phyloP scores from a whole-genome alignment of 1,140 invertebrate species.

The Apolygus lucorum region DNA sequence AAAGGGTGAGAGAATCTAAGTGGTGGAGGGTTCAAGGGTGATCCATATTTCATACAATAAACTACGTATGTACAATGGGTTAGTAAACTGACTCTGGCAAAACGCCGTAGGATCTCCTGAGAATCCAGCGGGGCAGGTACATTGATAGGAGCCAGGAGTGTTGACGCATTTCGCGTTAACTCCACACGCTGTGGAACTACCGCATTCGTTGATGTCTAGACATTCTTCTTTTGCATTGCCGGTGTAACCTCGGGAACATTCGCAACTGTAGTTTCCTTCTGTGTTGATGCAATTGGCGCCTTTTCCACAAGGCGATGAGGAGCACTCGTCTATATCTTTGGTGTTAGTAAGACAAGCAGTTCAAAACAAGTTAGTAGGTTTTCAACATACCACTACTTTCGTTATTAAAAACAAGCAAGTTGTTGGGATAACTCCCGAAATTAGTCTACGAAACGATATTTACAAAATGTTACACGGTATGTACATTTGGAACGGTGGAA shows the following conservation, averaged over 20 bases:
- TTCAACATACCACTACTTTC: background rate
- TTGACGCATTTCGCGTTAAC: conserved; percentile 64
- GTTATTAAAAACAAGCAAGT: background rate
- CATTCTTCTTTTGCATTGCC: conserved; percentile 46
- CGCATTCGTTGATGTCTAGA: conserved; percentile 59
- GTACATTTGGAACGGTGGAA: conserved; percentile 11
- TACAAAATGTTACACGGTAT: conserved; percentile 17
- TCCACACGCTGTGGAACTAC: conserved; percentile 51
- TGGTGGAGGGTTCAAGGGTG: background rate
- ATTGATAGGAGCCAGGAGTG: conserved; percentile 61
- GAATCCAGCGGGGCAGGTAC: conserved; percentile 58
- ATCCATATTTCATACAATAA: conserved; percentile 19
- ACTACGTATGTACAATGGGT: conserved; percentile 17
- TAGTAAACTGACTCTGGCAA: conserved; percentile 66
- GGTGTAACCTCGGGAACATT: conserved; percentile 62
- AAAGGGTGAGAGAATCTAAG: too few species aligned
- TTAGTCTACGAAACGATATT: background rate
- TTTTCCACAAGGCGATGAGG: conserved; percentile 51
- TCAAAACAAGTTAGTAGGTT: background rate
- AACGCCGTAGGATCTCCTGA: conserved; percentile 51
- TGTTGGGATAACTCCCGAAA: background rate
- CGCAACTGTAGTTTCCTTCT: conserved; percentile 62
- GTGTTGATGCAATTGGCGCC: conserved; percentile 65
- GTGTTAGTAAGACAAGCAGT: conserved; percentile 27
- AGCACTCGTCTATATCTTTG: conserved; percentile 47